phyloP scores from a whole-genome alignment of 2,888 invertebrate genomes.

The Drosophila diplacantha region DNA sequence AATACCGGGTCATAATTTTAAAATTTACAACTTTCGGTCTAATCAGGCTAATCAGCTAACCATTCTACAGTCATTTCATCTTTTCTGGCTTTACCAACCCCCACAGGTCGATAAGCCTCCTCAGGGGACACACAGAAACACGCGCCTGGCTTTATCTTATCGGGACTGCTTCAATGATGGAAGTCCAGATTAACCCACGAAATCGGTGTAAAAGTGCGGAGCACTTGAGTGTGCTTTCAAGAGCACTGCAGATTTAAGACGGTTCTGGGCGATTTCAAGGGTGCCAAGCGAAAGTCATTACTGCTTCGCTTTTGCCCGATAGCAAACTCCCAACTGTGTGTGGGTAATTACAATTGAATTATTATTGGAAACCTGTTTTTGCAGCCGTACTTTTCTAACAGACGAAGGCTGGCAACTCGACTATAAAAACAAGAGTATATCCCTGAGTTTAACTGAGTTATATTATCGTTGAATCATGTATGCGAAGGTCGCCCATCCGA shows the following conservation, averaged over 20 bases:
- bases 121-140: slow-evolving; percentile 6
- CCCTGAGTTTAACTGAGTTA: slow-evolving; percentile 1
- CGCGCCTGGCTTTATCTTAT: slow-evolving; percentile 36
- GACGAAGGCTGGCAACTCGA: slow-evolving; percentile 7
- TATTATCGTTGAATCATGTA: slow-evolving; percentile 3
- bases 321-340: background rate
- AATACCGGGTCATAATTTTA: slow-evolving; percentile 5
- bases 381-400: slow-evolving; percentile 12
- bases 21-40: slow-evolving; percentile 16
- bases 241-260: slow-evolving; percentile 4
- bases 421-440: slow-evolving; percentile 8
- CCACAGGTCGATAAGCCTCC: slow-evolving; percentile 15
- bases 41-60: slow-evolving; percentile 11
- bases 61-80: slow-evolving; percentile 12
- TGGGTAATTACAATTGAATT: slow-evolving; percentile 7
- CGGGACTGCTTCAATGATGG: slow-evolving; percentile 12
- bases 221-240: slow-evolving; percentile 11
- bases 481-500: background rate
- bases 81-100: slow-evolving; percentile 16
- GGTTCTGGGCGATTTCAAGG: slow-evolving; percentile 8
- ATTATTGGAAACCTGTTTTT: slow-evolving; percentile 20
- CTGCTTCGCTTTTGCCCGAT: background rate
- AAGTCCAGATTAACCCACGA: slow-evolving; percentile 17
- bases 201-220: slow-evolving; percentile 23
- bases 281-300: slow-evolving; percentile 13